phyloP scores from a whole-genome alignment of 2,888 invertebrate genomes.

The Eustalomyia histrio region DNA sequence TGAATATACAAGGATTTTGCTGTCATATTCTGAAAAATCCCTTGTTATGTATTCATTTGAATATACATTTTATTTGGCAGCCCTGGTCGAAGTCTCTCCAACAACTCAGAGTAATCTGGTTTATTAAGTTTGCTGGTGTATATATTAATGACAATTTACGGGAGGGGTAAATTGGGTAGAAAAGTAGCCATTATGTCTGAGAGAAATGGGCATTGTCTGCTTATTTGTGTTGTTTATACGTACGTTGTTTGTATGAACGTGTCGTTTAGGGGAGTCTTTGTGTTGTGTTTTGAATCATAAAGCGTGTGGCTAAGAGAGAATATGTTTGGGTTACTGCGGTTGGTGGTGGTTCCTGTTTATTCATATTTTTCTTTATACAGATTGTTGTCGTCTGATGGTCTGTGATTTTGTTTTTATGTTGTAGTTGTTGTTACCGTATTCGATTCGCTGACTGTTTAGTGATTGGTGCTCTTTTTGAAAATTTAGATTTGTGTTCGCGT shows the following conservation, averaged over 20 bases:
- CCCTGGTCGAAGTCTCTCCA: too few species aligned
- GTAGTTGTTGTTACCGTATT: conserved; percentile 32
- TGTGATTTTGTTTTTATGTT: conserved; percentile 60
- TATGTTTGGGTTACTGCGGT: conserved; percentile 52
- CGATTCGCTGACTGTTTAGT: conserved; percentile 34
- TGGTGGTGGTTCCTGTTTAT: conserved; percentile 52
- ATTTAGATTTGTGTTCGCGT: conserved; percentile 63
- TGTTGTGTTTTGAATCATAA: conserved; percentile 10
- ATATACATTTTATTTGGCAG: too few species aligned
- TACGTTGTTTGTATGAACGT: conserved; percentile 13
- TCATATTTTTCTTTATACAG: conserved; percentile 23
- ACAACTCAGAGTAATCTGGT: too few species aligned
- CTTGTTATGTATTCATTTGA: too few species aligned
- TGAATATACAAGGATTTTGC: too few species aligned
- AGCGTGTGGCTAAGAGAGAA: conserved; percentile 46
- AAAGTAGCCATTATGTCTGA: conserved; percentile 57
- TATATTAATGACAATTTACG: background rate
- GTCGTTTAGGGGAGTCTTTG: conserved; percentile 44
- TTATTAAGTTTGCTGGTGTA: too few species aligned
- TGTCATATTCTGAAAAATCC: too few species aligned
- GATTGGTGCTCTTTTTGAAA: conserved; percentile 52
- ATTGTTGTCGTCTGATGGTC: conserved; percentile 64
- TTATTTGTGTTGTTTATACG: conserved; percentile 26
- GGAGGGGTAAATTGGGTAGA: conserved; percentile 13
- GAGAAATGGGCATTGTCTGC: conserved; percentile 39